Evolutionary conservation across 2,113 vertebrate species (phyloP).

Genomic region (Lophura nycthemera): DNA sequence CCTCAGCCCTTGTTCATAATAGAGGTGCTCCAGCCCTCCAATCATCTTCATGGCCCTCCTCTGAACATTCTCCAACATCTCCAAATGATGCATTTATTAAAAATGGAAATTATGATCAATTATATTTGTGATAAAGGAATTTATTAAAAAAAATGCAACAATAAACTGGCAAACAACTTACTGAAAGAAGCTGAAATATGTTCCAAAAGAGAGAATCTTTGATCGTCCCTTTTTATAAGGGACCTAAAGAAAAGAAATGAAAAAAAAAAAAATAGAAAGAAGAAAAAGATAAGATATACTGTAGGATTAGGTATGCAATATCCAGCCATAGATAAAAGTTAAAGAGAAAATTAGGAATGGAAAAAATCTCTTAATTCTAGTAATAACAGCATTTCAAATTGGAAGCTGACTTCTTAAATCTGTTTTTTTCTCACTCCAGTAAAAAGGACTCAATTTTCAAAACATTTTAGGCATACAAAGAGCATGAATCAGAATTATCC

Average conservation of each 20-base stretch:
- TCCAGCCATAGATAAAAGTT: not conserved
- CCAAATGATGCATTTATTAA: too few species aligned
- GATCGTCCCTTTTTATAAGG: not conserved
- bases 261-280: not conserved
- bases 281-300: not conserved
- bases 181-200: too few species aligned
- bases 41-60: too few species aligned
- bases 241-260: not conserved
- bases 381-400: not conserved
- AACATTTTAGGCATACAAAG: not conserved
- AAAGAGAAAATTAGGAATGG: not conserved
- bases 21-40: too few species aligned
- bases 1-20: too few species aligned
- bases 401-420: not conserved
- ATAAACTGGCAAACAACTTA: too few species aligned
- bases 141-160: too few species aligned
- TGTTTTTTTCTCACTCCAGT: not conserved
- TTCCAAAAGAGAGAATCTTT: too few species aligned
- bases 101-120: too few species aligned
- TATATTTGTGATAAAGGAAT: too few species aligned
- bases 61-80: too few species aligned
- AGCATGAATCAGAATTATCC: not conserved
- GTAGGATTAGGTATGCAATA: not conserved
- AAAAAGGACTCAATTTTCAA: not conserved
- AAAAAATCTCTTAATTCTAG: not conserved